These are phyloP conservation scores for Agapetus fuscipes DNA, from an alignment of 2,888 invertebrate species.

Conservation along the genomic window DNA sequence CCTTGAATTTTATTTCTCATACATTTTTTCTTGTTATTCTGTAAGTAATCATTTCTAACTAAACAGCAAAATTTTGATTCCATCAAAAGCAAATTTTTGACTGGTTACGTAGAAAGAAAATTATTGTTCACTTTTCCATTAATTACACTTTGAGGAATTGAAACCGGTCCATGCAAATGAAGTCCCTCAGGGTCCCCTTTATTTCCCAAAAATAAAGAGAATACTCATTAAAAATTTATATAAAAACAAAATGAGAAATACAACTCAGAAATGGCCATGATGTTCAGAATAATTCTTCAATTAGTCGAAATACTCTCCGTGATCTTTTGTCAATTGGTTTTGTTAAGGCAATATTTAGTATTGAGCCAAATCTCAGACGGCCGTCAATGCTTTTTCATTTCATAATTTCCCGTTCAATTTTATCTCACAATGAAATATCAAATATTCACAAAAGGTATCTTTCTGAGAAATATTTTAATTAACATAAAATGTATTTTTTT, in stretches of 20 bases:
- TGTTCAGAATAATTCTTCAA: background rate
- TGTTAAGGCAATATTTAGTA: background rate
- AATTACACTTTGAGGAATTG: slow-evolving; percentile 13
- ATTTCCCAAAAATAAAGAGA: background rate
- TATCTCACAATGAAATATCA: too few relatives aligned
- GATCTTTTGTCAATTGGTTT: background rate
- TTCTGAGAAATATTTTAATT: too few relatives aligned
- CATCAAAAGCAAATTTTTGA: slow-evolving; percentile 11
- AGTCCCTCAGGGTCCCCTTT: slow-evolving; percentile 1
- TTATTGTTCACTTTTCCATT: slow-evolving; percentile 8
- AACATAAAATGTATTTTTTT: background rate
- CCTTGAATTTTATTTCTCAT: too few relatives aligned
- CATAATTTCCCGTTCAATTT: too few relatives aligned
- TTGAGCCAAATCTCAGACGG: background rate
- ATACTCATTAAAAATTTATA: slow-evolving; percentile 10
- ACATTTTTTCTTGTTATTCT: too few relatives aligned
- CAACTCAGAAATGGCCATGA: background rate
- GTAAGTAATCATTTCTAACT: too few relatives aligned
- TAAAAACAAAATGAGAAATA: slow-evolving; percentile 4
- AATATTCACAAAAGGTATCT: too few relatives aligned
- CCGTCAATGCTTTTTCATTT: background rate
- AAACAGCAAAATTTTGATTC: slow-evolving; percentile 5
- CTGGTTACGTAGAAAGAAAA: slow-evolving; percentile 4
- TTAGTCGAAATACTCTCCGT: background rate
- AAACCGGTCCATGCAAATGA: slow-evolving; percentile 9